Evolutionary conservation across 92 coral and sea anemone genomes (phyloP).

Genomic region (Galaxea fascicularis): DNA sequence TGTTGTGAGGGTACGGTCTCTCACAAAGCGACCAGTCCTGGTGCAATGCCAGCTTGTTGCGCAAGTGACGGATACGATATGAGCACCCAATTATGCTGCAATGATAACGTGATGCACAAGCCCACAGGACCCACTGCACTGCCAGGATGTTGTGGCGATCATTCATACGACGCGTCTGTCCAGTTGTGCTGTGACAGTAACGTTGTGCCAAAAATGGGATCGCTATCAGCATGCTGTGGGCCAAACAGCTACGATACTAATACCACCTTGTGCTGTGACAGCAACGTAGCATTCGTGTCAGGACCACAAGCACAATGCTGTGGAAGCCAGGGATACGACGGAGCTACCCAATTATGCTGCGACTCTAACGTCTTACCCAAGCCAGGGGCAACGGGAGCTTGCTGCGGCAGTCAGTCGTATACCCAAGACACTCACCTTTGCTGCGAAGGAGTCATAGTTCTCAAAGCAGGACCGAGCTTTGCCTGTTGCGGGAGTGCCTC

Average conservation of each 20-base stretch:
- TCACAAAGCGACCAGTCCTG: background rate
- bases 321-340: background rate
- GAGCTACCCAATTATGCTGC: constrained; percentile 4
- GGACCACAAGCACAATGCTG: constrained; percentile 9
- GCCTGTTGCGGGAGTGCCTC: background rate
- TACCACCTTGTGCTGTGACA: constrained; percentile 11
- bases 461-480: background rate
- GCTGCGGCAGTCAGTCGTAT: constrained; percentile 22
- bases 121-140: background rate
- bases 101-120: background rate
- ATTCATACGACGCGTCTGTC: background rate
- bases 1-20: constrained; percentile 7
- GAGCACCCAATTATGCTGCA: constrained; percentile 19
- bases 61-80: constrained; percentile 2
- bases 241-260: background rate
- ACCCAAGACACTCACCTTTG: background rate
- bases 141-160: background rate
- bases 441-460: background rate
- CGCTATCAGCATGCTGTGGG: constrained; percentile 2
- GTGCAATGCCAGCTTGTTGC: constrained; percentile 2
- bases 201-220: background rate
- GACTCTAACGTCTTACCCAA: background rate
- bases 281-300: background rate
- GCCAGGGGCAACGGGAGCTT: background rate
- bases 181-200: constrained; percentile 2